These are phyloP conservation scores for Tragulus kanchil DNA, from an alignment of 2,113 vertebrate genomes.

Conservation along the genomic window DNA sequence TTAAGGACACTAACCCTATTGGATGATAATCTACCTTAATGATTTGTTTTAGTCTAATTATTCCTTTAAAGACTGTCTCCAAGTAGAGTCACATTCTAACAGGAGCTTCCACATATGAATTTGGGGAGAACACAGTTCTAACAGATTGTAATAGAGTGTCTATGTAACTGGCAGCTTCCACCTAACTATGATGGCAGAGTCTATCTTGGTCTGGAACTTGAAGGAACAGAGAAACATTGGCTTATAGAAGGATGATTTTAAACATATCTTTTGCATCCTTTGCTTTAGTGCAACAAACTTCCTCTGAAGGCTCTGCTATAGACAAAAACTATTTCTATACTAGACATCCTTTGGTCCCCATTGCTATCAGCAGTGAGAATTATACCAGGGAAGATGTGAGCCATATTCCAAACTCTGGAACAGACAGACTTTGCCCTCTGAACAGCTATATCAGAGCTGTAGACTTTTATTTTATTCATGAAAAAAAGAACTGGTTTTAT, in stretches of 20 bases:
- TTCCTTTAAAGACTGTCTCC: not conserved
- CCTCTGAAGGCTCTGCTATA: not conserved
- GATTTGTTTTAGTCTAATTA: conserved; percentile 17
- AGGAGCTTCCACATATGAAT: not conserved
- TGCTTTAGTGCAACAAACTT: not conserved
- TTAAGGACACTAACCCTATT: not conserved
- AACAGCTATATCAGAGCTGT: not conserved
- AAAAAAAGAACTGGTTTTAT: not conserved
- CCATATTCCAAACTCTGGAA: not conserved
- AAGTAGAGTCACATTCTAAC: conserved; percentile 7
- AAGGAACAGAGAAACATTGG: conserved; percentile 11
- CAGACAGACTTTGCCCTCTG: not conserved
- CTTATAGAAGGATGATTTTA: not conserved
- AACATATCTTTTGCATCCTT: conserved; percentile 19
- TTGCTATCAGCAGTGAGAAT: not conserved
- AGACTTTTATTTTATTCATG: not conserved
- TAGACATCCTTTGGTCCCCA: not conserved
- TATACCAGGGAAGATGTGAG: not conserved
- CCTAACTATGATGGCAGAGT: not conserved
- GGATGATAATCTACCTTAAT: not conserved
- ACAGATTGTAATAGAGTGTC: not conserved
- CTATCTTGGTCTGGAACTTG: conserved; percentile 19
- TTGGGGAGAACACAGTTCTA: not conserved
- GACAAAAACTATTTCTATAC: conserved; percentile 26
- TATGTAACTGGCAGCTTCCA: not conserved